Percentiles rank a stretch among this genome's conserved stretches.
Conservation (phyloP, 2,888 invertebrate species). For the Drosophila cyrtoloma region DNA sequence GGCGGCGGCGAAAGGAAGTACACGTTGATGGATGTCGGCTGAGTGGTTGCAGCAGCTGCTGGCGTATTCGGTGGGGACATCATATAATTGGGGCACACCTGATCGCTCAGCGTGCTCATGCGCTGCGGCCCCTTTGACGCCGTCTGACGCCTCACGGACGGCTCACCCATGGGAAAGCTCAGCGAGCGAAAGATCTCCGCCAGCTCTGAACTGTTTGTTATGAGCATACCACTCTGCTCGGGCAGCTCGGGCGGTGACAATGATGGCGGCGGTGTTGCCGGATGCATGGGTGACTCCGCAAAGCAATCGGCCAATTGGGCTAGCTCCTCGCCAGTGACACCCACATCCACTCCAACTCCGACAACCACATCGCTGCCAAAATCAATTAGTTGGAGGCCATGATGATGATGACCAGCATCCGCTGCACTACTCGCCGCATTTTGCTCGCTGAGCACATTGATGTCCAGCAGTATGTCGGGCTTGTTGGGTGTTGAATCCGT, state of each 20-base stretch:
- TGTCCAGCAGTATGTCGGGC: conserved; percentile 84
- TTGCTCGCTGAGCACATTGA: conserved; percentile 83
- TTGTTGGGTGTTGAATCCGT: conserved; percentile 83
- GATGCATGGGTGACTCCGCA: conserved; percentile 75
- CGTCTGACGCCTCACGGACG: conserved; percentile 49
- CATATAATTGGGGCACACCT: conserved; percentile 81
- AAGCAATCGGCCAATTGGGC: conserved; percentile 77
- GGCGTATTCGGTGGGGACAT: conserved; percentile 85
- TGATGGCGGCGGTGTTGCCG: conserved; percentile 83
- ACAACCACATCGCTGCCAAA: conserved; percentile 62
- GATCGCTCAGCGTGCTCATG: conserved; percentile 84
- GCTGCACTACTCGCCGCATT: conserved; percentile 40
- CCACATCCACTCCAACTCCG: conserved; percentile 17
- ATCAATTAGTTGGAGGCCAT: conserved; percentile 77
- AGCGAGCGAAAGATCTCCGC: conserved; percentile 84
- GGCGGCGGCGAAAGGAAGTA: conserved; percentile 85
- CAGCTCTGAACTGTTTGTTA: conserved; percentile 82
- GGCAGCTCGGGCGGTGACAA: conserved; percentile 81
- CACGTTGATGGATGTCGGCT: conserved; percentile 82
- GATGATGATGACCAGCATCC: conserved; percentile 25
- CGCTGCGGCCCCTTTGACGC: conserved; percentile 76
- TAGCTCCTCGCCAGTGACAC: conserved; percentile 67
- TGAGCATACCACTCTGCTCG: conserved; percentile 81
- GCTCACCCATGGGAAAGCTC: conserved; percentile 83
- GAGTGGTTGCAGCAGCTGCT: conserved; percentile 57